Conservation (phyloP, 1,140 invertebrate species). For the roundworm (Caenorhabditis elegans) region DNA sequence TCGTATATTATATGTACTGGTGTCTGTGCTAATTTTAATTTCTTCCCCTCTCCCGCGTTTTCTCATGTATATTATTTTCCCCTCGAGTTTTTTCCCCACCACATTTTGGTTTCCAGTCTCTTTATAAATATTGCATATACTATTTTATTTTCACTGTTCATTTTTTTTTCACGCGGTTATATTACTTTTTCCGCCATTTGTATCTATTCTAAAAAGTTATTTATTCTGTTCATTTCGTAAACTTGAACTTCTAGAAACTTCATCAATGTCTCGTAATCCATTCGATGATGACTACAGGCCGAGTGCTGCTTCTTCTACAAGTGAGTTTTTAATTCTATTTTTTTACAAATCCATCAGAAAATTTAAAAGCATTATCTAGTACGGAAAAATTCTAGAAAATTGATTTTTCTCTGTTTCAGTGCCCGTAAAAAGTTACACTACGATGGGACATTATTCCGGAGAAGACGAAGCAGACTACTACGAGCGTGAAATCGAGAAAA, state of each 20-base stretch:
- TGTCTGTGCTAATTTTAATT: neutral
- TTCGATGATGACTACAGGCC: slow-evolving; percentile 43
- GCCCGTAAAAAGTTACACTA: slow-evolving; percentile 55
- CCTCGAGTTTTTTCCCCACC: neutral
- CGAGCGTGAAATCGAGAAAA: slow-evolving; percentile 60
- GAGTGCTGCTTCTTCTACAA: neutral
- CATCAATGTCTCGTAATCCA: slow-evolving; percentile 35
- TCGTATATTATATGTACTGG: neutral
- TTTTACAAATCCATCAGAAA: neutral
- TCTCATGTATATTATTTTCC: neutral
- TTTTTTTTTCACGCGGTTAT: neutral
- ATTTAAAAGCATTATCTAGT: too few relatives aligned
- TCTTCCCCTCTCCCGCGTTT: neutral
- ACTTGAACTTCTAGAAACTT: neutral
- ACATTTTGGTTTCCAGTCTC: neutral
- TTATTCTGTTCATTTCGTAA: neutral
- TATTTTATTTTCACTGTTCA: neutral
- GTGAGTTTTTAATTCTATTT: neutral
- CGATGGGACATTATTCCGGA: neutral
- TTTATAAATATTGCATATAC: neutral
- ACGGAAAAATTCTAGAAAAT: too few relatives aligned
- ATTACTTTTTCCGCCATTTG: neutral
- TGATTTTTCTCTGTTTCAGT: slow-evolving; percentile 27
- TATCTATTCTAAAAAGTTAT: neutral
- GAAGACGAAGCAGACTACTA: slow-evolving; percentile 60